Percentiles rank a stretch among this genome's conserved stretches.
Evolutionary conservation across 2,797 vertebrate species (phyloP).

Genomic region (Argyrosomus regius): DNA sequence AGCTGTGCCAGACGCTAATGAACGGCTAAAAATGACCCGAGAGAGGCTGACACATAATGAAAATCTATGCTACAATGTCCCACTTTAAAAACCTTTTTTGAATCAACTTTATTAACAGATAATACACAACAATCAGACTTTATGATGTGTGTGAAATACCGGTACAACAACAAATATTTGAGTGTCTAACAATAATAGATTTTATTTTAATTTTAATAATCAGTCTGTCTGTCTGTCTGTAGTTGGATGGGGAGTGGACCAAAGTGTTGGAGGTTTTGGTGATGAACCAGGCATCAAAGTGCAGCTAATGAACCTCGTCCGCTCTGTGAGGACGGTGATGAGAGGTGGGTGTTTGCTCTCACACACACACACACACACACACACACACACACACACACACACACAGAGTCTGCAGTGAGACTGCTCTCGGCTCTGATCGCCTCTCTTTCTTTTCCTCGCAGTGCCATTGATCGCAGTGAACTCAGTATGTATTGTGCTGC

Average conservation of each 20-base stretch:
- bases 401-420: too few species aligned
- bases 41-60: too few species aligned
- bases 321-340: slow-evolving; percentile 95
- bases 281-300: slow-evolving; percentile 95
- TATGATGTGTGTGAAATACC: not conserved
- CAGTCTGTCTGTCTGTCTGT: not conserved
- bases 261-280: slow-evolving; percentile 94
- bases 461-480: slow-evolving; percentile 94
- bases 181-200: not conserved
- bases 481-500: slow-evolving; percentile 90
- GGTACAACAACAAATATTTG: not conserved
- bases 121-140: not conserved
- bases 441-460: slow-evolving; percentile 67
- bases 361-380: not conserved
- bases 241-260: slow-evolving; percentile 96
- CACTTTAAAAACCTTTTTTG: not conserved
- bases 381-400: not conserved
- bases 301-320: slow-evolving; percentile 92
- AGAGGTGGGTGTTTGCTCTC: slow-evolving; percentile 84
- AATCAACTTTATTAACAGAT: not conserved
- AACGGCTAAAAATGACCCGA: not conserved
- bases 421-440: not conserved
- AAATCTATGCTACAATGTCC: not conserved
- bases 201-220: not conserved
- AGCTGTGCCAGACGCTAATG: not conserved